Base-by-base conservation (phyloP, 2,888 invertebrate species). In the Hypolimnas misippus region DNA sequence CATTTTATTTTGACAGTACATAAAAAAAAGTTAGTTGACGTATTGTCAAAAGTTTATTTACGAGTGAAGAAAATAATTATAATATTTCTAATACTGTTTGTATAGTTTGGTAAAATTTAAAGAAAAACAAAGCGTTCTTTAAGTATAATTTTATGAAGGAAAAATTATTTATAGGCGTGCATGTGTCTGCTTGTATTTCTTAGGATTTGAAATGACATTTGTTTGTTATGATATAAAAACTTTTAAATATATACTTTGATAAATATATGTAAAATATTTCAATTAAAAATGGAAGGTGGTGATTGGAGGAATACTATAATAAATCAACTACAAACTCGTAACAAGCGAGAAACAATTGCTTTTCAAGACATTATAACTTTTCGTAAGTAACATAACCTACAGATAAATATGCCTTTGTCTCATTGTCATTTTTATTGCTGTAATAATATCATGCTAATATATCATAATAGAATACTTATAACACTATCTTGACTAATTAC, bases 321-420 rank as follows among this genome's bases (percentile, higher is more conserved):
- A 73, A 90, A 88, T 74, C 95, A 95, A 78, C 83, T 97, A 66
- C 95, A 95, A 65, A 93, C 94, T 66, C 93, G 97, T 77, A 96
- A 97, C 85, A 95, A 93, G 84, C 93, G 92, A 66, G 96, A 97
- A 91, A 95, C 95, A 19, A 87, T 93, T 65, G 94, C 95, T 75
- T 97, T 96, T 84, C 94, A 95, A 73, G 97, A 97, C 78, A 93
- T 97, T 67, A 95, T 97, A 74, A 87, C 93, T 71, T 95, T 96
- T 86, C 97, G 97, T 97, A 94, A 95, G 96, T 93, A 80, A 79
- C 79, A 74, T 87, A 87, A 87, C 87, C 85, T 84, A 49, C 40
- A 53, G 40, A 14, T 21, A 51, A 46, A n/a, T 51, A 42, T 61
- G 49, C 55, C 49, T 60, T 62, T 66, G 50, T 66, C 46, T 63